A percentile compares a stretch with the other conserved stretches of the same genome.
phyloP scores from a whole-genome alignment of 2,797 vertebrate genomes.

The Bradypus variegatus region DNA sequence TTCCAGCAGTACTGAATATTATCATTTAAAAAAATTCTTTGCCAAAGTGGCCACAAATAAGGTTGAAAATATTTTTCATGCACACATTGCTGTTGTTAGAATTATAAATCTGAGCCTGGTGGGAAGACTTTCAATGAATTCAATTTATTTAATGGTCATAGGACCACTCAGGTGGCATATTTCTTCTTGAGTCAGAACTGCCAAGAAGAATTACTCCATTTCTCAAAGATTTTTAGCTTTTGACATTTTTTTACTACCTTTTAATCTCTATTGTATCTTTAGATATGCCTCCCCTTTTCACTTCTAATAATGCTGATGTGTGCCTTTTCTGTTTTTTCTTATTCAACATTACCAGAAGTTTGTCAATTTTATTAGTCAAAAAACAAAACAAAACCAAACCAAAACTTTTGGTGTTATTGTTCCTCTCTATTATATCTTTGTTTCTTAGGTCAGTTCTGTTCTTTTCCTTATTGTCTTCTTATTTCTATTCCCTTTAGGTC shows the following conservation, averaged over 20 bases:
- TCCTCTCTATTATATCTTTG: neutral
- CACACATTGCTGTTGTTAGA: neutral
- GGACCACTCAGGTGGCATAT: neutral
- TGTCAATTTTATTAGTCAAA: neutral
- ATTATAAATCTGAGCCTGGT: neutral
- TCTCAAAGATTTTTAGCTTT: neutral
- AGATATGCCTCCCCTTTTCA: neutral
- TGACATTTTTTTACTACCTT: neutral
- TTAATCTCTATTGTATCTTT: neutral
- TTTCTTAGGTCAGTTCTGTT: neutral
- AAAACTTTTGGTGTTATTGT: neutral
- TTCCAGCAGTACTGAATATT: neutral
- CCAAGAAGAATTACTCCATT: neutral
- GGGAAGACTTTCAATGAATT: neutral
- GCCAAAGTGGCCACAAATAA: neutral
- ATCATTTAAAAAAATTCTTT: neutral
- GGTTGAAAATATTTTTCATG: neutral
- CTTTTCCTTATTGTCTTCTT: neutral
- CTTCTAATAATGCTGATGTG: neutral
- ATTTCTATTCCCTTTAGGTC: neutral
- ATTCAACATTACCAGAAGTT: neutral
- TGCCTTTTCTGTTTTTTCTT: neutral
- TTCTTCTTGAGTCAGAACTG: neutral
- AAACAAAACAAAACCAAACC: too few relatives aligned
- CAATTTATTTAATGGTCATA: neutral